Conservation (phyloP, 2,113 vertebrate genomes). For the Perca schrenkii region DNA sequence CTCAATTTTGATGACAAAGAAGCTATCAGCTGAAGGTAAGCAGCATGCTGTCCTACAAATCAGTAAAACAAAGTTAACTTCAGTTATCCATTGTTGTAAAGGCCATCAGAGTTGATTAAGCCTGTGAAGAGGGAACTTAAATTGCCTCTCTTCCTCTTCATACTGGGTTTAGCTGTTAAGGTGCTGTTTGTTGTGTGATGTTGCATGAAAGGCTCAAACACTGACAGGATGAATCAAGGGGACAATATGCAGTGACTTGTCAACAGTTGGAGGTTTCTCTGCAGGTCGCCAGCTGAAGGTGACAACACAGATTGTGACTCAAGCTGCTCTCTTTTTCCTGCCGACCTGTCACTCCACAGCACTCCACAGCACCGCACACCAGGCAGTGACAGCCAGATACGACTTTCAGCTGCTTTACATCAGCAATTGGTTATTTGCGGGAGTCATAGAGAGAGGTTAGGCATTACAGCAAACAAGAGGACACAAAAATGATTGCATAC, state of each 20-base stretch:
- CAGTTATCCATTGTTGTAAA: neutral
- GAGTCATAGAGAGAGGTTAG: neutral
- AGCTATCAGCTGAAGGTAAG: neutral
- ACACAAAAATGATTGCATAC: neutral
- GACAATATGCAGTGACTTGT: slow-evolving; percentile 45
- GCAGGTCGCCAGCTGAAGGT: slow-evolving; percentile 60
- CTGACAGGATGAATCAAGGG: slow-evolving; percentile 23
- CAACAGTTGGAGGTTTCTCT: slow-evolving; percentile 50
- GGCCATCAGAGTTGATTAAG: neutral
- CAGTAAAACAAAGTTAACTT: neutral
- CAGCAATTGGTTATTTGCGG: slow-evolving; percentile 10
- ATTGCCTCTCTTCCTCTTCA: neutral
- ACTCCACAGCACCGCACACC: slow-evolving; percentile 14
- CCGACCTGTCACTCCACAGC: slow-evolving; percentile 38
- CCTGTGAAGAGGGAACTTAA: neutral
- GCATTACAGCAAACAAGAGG: neutral
- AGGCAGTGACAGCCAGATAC: slow-evolving; percentile 9
- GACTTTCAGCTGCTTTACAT: slow-evolving; percentile 48
- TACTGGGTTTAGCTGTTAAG: neutral
- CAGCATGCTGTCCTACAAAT: neutral
- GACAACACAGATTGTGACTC: slow-evolving; percentile 51
- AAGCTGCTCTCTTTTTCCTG: slow-evolving; percentile 60
- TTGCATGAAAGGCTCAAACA: slow-evolving; percentile 17
- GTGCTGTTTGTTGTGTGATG: slow-evolving; percentile 40
- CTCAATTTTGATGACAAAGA: neutral